These are phyloP conservation scores for Formica selysi DNA, from an alignment of 1,140 invertebrate genomes.

Conservation along the genomic window DNA sequence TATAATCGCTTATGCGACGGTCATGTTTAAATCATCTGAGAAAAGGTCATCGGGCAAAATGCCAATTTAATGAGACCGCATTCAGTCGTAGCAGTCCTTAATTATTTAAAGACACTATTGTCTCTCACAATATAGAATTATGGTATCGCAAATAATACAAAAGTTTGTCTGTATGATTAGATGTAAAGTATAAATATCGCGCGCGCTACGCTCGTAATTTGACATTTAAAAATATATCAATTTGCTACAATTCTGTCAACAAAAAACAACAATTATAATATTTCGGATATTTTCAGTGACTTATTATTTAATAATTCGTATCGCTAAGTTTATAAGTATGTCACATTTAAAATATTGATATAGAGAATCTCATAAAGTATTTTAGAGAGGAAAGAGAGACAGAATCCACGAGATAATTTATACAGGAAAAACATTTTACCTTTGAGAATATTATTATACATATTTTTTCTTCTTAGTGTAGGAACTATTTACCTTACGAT, in stretches of 20 bases:
- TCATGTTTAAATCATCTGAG: background rate
- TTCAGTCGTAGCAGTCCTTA: background rate
- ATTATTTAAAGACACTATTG: constrained; percentile 12
- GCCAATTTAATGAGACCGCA: background rate
- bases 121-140: background rate
- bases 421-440: background rate
- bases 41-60: constrained; percentile 30
- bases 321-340: background rate
- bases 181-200: background rate
- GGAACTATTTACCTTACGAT: background rate
- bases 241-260: background rate
- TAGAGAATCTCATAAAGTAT: background rate
- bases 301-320: background rate
- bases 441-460: background rate
- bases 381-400: too few relatives aligned
- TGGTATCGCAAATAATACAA: background rate
- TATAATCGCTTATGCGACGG: constrained; percentile 39
- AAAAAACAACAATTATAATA: background rate
- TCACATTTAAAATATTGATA: background rate
- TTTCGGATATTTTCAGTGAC: background rate
- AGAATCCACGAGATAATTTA: background rate
- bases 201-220: background rate
- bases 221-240: background rate
- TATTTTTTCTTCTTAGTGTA: background rate
- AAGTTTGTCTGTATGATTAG: background rate